phyloP scores from a whole-genome alignment of 1,140 invertebrate genomes.

The Polyergus mexicanus region DNA sequence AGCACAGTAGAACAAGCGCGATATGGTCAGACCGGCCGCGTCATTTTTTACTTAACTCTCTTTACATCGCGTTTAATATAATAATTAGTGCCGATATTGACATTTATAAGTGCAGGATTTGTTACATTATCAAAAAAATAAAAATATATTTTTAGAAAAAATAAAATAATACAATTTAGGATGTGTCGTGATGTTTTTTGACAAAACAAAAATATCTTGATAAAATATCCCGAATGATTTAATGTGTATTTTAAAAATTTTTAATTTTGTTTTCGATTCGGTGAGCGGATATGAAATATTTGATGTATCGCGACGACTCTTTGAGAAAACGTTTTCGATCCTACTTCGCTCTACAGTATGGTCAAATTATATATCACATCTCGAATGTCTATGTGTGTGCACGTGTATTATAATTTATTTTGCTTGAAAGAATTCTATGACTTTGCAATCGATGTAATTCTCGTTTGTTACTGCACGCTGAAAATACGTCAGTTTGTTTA shows the following conservation, averaged over 20 bases:
- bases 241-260: background rate
- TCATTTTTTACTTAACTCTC: background rate
- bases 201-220: background rate
- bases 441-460: background rate
- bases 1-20: background rate
- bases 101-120: background rate
- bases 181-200: too few species aligned
- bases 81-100: background rate
- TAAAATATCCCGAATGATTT: background rate
- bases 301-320: background rate
- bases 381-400: background rate
- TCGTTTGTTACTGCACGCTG: background rate
- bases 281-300: background rate
- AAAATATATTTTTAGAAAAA: too few species aligned
- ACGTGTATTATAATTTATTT: background rate
- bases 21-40: background rate
- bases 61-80: background rate
- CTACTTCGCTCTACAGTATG: background rate
- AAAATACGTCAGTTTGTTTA: background rate
- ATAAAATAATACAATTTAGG: too few species aligned
- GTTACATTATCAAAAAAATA: too few species aligned
- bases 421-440: slow-evolving; percentile 1
- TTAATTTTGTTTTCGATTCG: background rate
- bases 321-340: background rate
- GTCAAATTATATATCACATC: background rate